Conservation (phyloP, 2,888 invertebrate species). For the Zhuqinia jingwanae region DNA sequence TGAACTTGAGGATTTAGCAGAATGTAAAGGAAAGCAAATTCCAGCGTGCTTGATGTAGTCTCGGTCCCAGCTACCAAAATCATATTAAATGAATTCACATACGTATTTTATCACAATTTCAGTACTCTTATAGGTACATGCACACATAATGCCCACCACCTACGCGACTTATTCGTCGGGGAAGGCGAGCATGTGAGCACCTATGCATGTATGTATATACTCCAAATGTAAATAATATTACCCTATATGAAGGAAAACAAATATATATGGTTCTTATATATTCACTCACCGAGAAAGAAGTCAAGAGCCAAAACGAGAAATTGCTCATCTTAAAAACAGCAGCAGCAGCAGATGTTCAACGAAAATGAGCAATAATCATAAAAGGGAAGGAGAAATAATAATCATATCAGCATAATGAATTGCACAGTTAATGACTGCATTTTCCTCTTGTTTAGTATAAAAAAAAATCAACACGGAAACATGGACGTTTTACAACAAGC, state of each 20-base stretch:
- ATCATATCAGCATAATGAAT: slow-evolving; percentile 31
- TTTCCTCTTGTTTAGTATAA: not conserved
- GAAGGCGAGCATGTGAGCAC: too few species aligned
- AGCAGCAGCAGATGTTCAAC: too few species aligned
- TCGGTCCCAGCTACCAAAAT: slow-evolving; percentile 71
- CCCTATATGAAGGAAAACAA: slow-evolving; percentile 1
- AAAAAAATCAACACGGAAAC: too few species aligned
- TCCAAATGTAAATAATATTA: slow-evolving; percentile 29
- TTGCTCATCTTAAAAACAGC: slow-evolving; percentile 69
- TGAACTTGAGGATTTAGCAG: slow-evolving; percentile 76
- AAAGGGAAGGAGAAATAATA: slow-evolving; percentile 43
- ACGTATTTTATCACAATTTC: slow-evolving; percentile 50
- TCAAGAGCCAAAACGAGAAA: slow-evolving; percentile 73
- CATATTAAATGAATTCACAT: slow-evolving; percentile 50
- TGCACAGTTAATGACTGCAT: not conserved
- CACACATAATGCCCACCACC: not conserved
- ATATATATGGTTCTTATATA: not conserved
- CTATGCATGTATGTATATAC: too few species aligned
- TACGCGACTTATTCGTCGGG: too few species aligned
- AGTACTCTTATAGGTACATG: not conserved
- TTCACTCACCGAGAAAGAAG: slow-evolving; percentile 67
- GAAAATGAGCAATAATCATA: slow-evolving; percentile 9
- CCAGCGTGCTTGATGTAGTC: slow-evolving; percentile 77
- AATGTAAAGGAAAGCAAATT: slow-evolving; percentile 78
- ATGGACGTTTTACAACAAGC: not conserved